phyloP scores from a whole-genome alignment of 2,113 vertebrate species.

The Tetrao urogallus region DNA sequence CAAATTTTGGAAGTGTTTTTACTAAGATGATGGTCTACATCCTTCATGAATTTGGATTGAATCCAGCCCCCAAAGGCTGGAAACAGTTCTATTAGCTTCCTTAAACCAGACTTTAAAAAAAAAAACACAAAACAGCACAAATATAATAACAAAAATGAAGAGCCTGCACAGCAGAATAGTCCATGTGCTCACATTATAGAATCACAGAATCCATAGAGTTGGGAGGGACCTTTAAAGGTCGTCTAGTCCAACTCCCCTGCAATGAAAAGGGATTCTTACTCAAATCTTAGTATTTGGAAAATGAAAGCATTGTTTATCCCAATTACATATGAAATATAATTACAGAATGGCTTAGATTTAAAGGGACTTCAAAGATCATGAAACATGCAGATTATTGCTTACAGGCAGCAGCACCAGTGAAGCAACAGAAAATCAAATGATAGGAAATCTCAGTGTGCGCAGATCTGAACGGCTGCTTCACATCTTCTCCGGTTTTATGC shows the following conservation, averaged over 20 bases:
- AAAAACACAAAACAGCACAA: not conserved
- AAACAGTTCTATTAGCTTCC: conserved; percentile 9
- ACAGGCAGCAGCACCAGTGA: not conserved
- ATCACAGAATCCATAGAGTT: too few species aligned
- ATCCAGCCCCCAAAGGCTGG: conserved; percentile 36
- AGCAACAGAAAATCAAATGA: not conserved
- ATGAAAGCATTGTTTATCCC: conserved; percentile 12
- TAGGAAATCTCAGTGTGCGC: not conserved
- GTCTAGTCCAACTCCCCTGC: too few species aligned
- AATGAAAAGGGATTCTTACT: not conserved
- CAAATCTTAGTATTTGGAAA: conserved; percentile 25
- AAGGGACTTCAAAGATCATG: not conserved
- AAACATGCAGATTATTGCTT: conserved; percentile 4
- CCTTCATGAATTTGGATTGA: conserved; percentile 55
- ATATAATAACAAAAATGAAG: too few species aligned
- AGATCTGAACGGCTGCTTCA: not conserved
- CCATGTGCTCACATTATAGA: not conserved
- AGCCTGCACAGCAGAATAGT: not conserved
- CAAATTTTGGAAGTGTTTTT: conserved; percentile 70
- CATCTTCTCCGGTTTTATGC: not conserved
- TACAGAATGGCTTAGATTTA: not conserved
- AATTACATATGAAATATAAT: conserved; percentile 12
- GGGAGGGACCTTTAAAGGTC: too few species aligned
- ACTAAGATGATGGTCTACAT: conserved; percentile 29
- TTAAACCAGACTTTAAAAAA: conserved; percentile 18